Base-by-base conservation (phyloP, 2,888 invertebrate species). In the Tyria jacobaeae region DNA sequence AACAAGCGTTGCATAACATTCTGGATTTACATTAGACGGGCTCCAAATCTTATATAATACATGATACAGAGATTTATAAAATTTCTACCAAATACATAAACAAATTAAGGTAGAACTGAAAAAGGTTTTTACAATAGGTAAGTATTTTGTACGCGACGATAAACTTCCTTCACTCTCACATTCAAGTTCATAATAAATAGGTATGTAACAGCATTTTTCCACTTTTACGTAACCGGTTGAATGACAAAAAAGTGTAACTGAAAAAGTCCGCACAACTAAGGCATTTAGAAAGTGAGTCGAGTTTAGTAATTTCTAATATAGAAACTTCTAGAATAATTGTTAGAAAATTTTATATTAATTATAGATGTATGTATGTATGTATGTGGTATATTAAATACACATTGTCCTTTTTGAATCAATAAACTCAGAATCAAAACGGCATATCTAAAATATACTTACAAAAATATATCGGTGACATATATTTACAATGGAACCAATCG, bases 401-500 rank as follows among this genome's bases (percentile, higher is more conserved):
- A n/a, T n/a, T n/a, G n/a, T n/a, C n/a, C n/a, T n/a, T n/a, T 31
- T 31, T 31, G 7, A 44, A 5, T 17, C 3, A 41, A 41, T 41
- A 9, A 1, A 41, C 17, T 17, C 17, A 41, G 2, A 41, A 17
- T 9, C 1, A 44, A 44, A 44, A 10, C 3, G 10, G 2, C 1
- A 44, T 10, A 17, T 14, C 0, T 51, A 61, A 51, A 39, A n/a
- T 31, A 55, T 84, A 88, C 90, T 89, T 84, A 90, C 91, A 80
- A 66, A 80, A 79, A 71, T 81, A 86, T 91, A 81, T 89, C 71
- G 88, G 92, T 89, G 89, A 82, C 94, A 94, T 94, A 93, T 86
- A 92, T 88, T 86, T 76, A 79, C 79, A 80, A 79, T 83, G 76
- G 73, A 71, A 70, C 71, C 65, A 69, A 54, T 79, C 72, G 79